These are phyloP conservation scores for Capricornis sumatraensis DNA, from an alignment of 2,113 vertebrate species.

Conservation along the genomic window DNA sequence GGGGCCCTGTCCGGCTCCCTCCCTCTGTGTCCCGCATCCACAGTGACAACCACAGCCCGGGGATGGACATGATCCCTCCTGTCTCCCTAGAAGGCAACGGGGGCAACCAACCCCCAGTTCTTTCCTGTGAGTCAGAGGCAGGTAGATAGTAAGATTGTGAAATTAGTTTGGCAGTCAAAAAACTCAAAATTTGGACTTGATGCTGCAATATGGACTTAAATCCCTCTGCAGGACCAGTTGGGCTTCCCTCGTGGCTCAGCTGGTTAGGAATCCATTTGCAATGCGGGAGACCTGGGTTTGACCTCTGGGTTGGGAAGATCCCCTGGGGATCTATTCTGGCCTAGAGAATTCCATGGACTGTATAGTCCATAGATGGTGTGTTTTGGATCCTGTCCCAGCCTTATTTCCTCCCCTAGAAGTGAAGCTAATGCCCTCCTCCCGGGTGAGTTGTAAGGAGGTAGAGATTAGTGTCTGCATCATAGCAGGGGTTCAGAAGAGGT, in stretches of 20 bases:
- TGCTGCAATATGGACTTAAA: background rate
- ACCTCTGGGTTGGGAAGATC: background rate
- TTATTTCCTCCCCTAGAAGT: background rate
- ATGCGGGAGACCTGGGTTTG: background rate
- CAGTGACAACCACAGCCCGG: background rate
- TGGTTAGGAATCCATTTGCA: background rate
- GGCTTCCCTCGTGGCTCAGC: background rate
- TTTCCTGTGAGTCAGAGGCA: background rate
- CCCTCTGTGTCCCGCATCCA: background rate
- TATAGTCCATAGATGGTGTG: rapidly evolving
- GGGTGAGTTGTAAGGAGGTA: background rate
- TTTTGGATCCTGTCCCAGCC: background rate
- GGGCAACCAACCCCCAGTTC: background rate
- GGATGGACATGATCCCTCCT: background rate
- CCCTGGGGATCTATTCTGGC: background rate
- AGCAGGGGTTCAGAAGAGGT: background rate
- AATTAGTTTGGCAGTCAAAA: background rate
- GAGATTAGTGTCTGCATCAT: background rate
- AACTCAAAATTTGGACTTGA: background rate
- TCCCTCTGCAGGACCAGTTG: background rate
- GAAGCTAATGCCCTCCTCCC: background rate
- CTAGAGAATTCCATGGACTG: background rate
- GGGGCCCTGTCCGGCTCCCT: background rate
- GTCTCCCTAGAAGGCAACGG: background rate
- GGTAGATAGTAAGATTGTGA: background rate